These are phyloP conservation scores for Euwallacea fornicatus DNA, from an alignment of 1,140 invertebrate genomes.

Conservation along the genomic window DNA sequence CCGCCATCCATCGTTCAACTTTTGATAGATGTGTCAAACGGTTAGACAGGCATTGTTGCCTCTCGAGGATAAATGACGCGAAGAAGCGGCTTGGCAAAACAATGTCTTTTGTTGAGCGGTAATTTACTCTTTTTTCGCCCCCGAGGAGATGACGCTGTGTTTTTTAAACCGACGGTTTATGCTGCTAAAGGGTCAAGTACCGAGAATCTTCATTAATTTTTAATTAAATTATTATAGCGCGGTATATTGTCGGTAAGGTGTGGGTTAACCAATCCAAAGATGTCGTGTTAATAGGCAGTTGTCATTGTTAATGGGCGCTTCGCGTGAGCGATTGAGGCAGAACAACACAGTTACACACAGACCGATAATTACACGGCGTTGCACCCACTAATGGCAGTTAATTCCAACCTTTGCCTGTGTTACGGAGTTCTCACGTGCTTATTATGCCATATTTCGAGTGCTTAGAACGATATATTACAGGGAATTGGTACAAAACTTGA, in stretches of 20 bases:
- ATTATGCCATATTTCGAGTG: background rate
- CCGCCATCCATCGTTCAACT: conserved; percentile 48
- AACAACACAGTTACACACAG: conserved; percentile 15
- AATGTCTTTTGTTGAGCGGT: conserved; percentile 57
- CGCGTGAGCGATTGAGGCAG: conserved; percentile 3
- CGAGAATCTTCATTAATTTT: background rate
- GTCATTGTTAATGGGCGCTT: no score
- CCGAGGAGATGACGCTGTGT: conserved; percentile 8
- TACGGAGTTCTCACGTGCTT: background rate
- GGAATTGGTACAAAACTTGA: background rate
- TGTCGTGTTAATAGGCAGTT: no score
- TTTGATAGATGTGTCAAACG: conserved; percentile 63
- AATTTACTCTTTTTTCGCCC: conserved; percentile 48
- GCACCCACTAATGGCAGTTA: conserved; percentile 13
- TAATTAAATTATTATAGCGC: no score
- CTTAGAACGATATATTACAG: background rate
- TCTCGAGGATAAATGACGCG: conserved; percentile 57
- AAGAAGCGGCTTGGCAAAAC: conserved; percentile 59
- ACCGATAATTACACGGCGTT: conserved; percentile 12
- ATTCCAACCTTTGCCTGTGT: no score
- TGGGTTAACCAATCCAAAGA: no score
- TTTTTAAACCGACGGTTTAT: background rate
- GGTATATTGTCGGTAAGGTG: no score
- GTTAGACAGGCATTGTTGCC: conserved; percentile 57
- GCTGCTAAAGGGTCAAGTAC: background rate